Conservation (phyloP, 2,113 vertebrate genomes). For the Trichechus manatus region DNA sequence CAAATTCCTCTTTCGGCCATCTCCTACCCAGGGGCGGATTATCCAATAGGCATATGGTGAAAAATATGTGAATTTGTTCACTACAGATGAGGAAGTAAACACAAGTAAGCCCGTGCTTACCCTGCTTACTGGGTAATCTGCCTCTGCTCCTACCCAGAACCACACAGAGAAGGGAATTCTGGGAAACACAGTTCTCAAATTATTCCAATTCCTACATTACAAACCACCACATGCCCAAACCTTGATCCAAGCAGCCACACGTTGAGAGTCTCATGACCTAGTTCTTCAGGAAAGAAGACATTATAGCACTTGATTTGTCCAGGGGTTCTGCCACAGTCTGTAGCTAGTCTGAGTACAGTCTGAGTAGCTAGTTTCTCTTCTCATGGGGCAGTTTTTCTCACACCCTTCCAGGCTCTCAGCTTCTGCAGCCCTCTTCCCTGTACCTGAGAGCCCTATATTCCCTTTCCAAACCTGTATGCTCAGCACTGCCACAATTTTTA, state of each 20-base stretch:
- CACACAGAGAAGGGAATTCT: background rate
- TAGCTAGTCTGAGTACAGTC: too few relatives aligned
- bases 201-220: background rate
- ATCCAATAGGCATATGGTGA: too few relatives aligned
- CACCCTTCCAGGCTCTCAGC: background rate
- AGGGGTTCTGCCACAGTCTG: background rate
- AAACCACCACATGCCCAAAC: background rate
- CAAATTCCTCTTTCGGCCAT: background rate
- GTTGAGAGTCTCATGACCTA: background rate
- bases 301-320: background rate
- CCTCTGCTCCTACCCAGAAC: background rate
- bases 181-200: background rate
- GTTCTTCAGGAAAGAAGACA: background rate
- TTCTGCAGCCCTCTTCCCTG: background rate
- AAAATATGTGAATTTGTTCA: too few relatives aligned
- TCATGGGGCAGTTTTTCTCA: background rate
- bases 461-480: background rate
- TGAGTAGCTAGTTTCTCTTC: background rate
- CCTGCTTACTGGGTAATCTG: too few relatives aligned
- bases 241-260: background rate
- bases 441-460: background rate
- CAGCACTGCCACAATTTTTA: background rate
- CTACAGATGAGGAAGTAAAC: too few relatives aligned
- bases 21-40: background rate
- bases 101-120: too few relatives aligned